Evolutionary conservation across 1,140 invertebrate genomes (phyloP).

Genomic region (Drosophila sproati): DNA sequence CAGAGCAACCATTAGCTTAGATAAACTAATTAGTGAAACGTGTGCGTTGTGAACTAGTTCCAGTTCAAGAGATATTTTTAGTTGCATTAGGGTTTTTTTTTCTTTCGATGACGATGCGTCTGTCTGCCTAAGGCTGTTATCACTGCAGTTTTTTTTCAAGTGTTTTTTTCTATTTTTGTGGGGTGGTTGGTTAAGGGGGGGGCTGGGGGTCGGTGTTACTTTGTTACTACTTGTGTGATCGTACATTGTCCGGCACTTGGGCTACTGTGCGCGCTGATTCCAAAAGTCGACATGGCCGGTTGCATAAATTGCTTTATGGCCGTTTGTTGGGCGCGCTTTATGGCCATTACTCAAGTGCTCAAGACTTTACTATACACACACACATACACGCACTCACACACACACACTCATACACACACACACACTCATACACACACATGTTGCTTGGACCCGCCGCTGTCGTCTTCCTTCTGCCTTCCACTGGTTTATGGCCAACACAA

Average conservation of each 20-base stretch:
- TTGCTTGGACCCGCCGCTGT: conserved; percentile 4
- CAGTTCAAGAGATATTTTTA: not conserved
- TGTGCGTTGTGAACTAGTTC: conserved; percentile 26
- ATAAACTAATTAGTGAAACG: conserved; percentile 53
- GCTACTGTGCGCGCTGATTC: conserved; percentile 78
- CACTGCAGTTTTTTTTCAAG: conserved; percentile 73
- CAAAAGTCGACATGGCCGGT: conserved; percentile 67
- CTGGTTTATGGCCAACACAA: conserved; percentile 75
- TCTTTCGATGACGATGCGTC: conserved; percentile 8
- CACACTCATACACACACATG: conserved; percentile 3
- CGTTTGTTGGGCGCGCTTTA: conserved; percentile 70
- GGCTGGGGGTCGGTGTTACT: not conserved
- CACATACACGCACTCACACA: conserved; percentile 13
- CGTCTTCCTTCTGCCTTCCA: conserved; percentile 8
- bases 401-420: conserved; percentile 16
- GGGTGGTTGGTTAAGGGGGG: not conserved
- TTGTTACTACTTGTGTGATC: conserved; percentile 21
- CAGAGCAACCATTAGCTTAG: conserved; percentile 49
- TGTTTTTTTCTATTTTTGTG: conserved; percentile 18
- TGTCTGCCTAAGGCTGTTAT: conserved; percentile 50
- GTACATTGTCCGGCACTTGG: conserved; percentile 30
- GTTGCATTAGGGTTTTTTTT: no score
- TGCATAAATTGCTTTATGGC: conserved; percentile 81
- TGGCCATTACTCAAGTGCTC: conserved; percentile 81
- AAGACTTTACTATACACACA: conserved; percentile 24